Evolutionary conservation across 2,113 vertebrate genomes (phyloP), one percentile per base, ranked within the genome.

Genomic region (Cochlearius cochlearius): DNA sequence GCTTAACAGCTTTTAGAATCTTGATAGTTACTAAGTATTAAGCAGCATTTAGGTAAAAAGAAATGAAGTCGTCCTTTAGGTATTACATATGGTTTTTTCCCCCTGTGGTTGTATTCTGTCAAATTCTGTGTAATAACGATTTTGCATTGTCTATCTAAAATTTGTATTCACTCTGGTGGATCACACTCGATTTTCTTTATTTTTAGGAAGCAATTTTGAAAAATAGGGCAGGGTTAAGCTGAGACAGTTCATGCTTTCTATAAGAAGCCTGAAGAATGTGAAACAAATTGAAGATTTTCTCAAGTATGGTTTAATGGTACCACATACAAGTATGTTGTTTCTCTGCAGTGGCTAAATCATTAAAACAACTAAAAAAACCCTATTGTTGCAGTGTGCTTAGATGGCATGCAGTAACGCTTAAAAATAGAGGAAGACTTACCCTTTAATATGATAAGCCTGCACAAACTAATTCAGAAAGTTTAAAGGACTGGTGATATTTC

Each of bases 121-220:
- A 53, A 27, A 27, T 85, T 89, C 36, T 85, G 9, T 53, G 19
- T 80, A 26, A 41, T 73, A 45, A 0, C 2, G 0, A 10, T 53
- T 86, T 83, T 80, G 38, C 8, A 1, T 71, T 58, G 23, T 74
- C 41, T 92, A 0, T 86, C 47, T 90, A 23, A 47, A 71, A 58
- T 80, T 62, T 86, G 9, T 80, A 22, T 86, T 94, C 5, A 8
- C 22, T 66, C 18, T 63, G 21, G 15, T 86, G n/a, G 34, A 39
- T 94, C 72, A 92, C 21, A 34, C 21, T 81, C 0, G 0, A 25
- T 94, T 79, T 91, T 91, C 49, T 96, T 92, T 91, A 52, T 82
- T 97, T 96, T 78, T 90, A 97, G 96, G 96, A 91, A 77, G 39
- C 77, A 60, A 0, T 83, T 94, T 75, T 92, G 75, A 81, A 94